Evolutionary conservation across 2,797 vertebrate genomes (phyloP), one percentile per base, ranked within the genome.

Genomic region (Channa striata): DNA sequence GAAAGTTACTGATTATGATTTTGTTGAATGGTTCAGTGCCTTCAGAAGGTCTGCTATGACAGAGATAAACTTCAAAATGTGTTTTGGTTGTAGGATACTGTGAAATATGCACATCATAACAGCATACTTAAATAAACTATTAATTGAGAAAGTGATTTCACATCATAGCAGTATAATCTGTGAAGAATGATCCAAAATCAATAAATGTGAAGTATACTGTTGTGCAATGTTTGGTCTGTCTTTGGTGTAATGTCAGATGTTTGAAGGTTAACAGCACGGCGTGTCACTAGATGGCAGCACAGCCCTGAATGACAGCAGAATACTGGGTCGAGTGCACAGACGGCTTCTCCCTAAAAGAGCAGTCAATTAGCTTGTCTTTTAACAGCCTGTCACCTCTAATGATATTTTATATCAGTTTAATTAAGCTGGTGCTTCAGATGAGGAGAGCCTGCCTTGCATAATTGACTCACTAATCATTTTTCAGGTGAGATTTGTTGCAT

Each of bases 391-490:
- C 87, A 81, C 79, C 67, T 74, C 80, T 89, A 88, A 91, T 86
- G 82, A 86, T 87, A 80, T 90, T 90, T 91, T 83, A 87, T 84
- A 74, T 86, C 68, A 80, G 63, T 91, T 90, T 91, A 89, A 91
- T 93, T 92, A 91, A 75, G 63, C 67, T 12, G 68, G 46, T 77
- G 77, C 87, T 92, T 85, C 84, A 88, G 68, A 78, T 82, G 69
- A 70, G 87, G 79, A 84, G 83, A 81, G 72, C 56, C 61, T 58
- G 44, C 59, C 67, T 73, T 46, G 67, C 72, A 71, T 92, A 90
- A 92, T 90, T 87, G 74, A 84, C 72, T 82, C 71, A 48, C 68
- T 80, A 73, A 81, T 85, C 0, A 83, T 87, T 90, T 84, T 86
- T 78, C 72, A 86, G 81, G 75, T 79, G 56, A 78, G 68, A 89